Conservation (phyloP, 2,113 vertebrate genomes). For the Hypocryptadius cinnamomeus region DNA sequence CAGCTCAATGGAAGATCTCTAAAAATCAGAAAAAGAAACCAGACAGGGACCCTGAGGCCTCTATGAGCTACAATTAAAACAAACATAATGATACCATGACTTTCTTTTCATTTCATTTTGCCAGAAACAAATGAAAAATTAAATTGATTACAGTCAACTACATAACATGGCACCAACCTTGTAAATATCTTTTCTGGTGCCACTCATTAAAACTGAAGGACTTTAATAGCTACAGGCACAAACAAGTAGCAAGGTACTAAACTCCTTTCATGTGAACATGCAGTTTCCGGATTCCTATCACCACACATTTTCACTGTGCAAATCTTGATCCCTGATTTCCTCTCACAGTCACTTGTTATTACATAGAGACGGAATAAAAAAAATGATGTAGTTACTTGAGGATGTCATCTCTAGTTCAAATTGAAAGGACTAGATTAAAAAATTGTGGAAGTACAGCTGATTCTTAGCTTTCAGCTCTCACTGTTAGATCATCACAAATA, state of each 20-base stretch:
- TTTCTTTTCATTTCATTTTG: not conserved
- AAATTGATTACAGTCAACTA: not conserved
- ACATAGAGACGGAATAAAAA: not conserved
- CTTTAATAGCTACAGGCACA: not conserved
- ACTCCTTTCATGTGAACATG: not conserved
- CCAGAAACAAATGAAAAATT: not conserved
- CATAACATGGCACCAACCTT: not conserved
- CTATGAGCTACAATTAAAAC: not conserved
- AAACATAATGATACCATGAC: not conserved
- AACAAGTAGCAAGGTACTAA: not conserved
- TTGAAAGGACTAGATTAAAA: not conserved
- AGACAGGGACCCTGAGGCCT: not conserved
- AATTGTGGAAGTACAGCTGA: not conserved
- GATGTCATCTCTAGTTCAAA: not conserved
- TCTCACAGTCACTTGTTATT: not conserved
- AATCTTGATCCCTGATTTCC: not conserved
- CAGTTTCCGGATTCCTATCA: not conserved
- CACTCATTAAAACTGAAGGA: not conserved
- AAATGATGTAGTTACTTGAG: not conserved
- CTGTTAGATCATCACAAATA: not conserved
- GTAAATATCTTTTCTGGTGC: not conserved
- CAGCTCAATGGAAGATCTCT: not conserved
- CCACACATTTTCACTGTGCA: not conserved
- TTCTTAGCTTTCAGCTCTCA: not conserved
- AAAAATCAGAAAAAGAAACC: not conserved